Conservation (phyloP, 1,140 invertebrate genomes). For the Atta colombica region DNA sequence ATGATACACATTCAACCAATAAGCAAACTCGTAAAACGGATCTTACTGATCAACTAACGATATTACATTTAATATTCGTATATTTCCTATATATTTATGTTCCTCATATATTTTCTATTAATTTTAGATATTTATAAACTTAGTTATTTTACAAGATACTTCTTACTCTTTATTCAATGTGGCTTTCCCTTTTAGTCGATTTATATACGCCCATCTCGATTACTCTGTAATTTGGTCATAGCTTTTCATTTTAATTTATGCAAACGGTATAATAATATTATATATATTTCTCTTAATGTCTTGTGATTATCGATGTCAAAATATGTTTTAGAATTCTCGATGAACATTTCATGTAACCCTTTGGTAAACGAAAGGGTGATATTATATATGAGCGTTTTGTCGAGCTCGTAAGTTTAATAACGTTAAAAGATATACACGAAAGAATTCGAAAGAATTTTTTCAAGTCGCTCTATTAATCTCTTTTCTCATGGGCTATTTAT, state of each 20-base stretch:
- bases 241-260: not conserved
- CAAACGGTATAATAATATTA: not conserved
- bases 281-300: not conserved
- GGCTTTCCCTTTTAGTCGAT: not conserved
- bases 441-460: constrained; percentile 30
- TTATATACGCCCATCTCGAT: not conserved
- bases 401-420: constrained; percentile 27
- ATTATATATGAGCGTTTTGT: constrained; percentile 28
- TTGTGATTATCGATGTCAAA: constrained; percentile 14
- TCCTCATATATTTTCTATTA: not conserved
- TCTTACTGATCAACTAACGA: not conserved
- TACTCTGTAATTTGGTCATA: not conserved
- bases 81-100: not conserved
- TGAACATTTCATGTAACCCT: not conserved
- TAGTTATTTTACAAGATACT: not conserved
- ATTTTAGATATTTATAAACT: not conserved
- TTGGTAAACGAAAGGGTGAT: constrained; percentile 12
- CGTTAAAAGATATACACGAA: constrained; percentile 33
- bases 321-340: constrained; percentile 15
- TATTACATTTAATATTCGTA: not conserved
- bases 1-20: not conserved
- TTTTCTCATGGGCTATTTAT: constrained; percentile 46
- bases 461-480: constrained; percentile 48
- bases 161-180: not conserved
- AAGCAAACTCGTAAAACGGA: not conserved